Base-by-base conservation (phyloP, 1,140 invertebrate species). In the Andricus grossulariae region DNA sequence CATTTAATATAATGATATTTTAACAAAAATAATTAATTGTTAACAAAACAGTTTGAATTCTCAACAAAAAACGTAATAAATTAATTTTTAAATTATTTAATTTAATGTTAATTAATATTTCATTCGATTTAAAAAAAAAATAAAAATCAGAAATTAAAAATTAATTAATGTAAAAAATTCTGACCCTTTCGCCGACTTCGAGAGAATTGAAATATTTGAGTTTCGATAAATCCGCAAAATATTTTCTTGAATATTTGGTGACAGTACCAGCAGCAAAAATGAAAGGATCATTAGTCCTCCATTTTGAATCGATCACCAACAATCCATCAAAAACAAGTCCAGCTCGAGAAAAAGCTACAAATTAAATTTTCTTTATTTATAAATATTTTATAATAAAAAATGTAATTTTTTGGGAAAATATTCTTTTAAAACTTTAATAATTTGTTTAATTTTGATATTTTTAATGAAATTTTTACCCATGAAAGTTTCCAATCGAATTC, bases 241-340 rank as follows among this genome's bases (percentile, higher is more conserved):
- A 91, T 52, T 90, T 91, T 21, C 92, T 92, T 1, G 93, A 92
- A 82, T 95, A 95, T 70, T 92, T 91, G 2, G 94, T 95, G 54
- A 95, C 85, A 0, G 94, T 91, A 0, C 95, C 96, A 32, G 95
- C 95, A 2, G 93, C 95, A 78, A 93, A 93, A 60, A 97, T 94
- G 60, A 89, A 88, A 0, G 92, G 92, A 85, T 96, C 95, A 87
- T 95, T 95, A 0, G 95, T 97, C 54, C 93, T 91, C 83, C 94
- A 95, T 25, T 93, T 86, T 0, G 92, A 87, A 80, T 95, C 93
- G 54, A 97, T 95, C 3, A 96, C 93, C 45, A 97, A 84, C 15
- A 93, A 92, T 50, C 94, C 94, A 84, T 96, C 94, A 88, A 94
- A 96, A 4, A 95, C 93, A 11, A 96, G 84, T 49, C 94, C 95